These are phyloP conservation scores for Eustalomyia histrio DNA, from an alignment of 2,888 invertebrate genomes.

Conservation along the genomic window DNA sequence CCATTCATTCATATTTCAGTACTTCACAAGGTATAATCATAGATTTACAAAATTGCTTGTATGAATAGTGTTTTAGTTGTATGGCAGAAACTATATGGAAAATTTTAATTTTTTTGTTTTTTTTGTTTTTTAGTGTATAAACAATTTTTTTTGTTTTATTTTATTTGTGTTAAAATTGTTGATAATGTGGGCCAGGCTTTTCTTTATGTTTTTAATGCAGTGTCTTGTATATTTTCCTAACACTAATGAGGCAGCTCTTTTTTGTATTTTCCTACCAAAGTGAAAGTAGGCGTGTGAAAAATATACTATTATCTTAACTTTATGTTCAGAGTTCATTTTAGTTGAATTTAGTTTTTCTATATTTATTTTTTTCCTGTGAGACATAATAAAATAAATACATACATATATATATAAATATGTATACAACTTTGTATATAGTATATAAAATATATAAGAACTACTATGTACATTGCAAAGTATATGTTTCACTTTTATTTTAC, in stretches of 20 bases:
- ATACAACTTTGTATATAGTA: too few relatives aligned
- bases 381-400: constrained; percentile 5
- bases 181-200: constrained; percentile 59
- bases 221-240: constrained; percentile 2
- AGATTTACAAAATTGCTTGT: constrained; percentile 1
- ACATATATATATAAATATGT: not conserved
- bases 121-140: not conserved
- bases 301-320: constrained; percentile 45
- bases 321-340: constrained; percentile 16
- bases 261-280: constrained; percentile 27
- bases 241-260: constrained; percentile 60
- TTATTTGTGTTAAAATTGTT: constrained; percentile 31
- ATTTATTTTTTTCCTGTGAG: not conserved
- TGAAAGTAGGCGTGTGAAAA: constrained; percentile 65
- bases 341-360: constrained; percentile 9
- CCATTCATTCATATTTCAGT: not conserved
- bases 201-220: constrained; percentile 6
- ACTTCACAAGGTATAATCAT: constrained; percentile 1
- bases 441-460: too few relatives aligned
- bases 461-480: constrained; percentile 15
- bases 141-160: not conserved
- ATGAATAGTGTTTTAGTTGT: not conserved
- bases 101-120: not conserved
- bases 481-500: constrained; percentile 64
- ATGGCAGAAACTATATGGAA: not conserved